phyloP scores from a whole-genome alignment of 2,888 invertebrate genomes.

The Dynastes grantii region DNA sequence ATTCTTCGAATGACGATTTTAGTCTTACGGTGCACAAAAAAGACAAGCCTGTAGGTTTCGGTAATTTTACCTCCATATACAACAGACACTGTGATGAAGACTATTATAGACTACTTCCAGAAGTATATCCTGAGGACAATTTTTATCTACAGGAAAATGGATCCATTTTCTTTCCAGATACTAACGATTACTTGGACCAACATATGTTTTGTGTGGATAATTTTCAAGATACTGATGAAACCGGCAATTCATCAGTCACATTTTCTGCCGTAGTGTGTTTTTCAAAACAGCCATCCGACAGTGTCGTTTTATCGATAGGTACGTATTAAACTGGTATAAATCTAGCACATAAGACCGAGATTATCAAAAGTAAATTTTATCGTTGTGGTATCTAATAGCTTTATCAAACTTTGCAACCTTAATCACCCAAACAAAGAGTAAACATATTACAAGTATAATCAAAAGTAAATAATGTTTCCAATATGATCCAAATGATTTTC shows the following conservation, averaged over 20 bases:
- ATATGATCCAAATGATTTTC: no score
- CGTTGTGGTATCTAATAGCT: conserved; percentile 11
- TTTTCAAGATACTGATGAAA: conserved; percentile 41
- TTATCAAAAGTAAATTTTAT: conserved; percentile 2
- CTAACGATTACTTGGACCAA: conserved; percentile 12
- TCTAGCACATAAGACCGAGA: background rate
- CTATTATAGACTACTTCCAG: conserved; percentile 43
- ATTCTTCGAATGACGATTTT: background rate
- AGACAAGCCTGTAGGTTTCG: background rate
- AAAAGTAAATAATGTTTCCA: no score
- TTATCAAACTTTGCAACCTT: conserved; percentile 16
- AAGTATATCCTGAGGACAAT: conserved; percentile 37
- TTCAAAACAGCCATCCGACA: background rate
- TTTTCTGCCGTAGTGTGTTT: conserved; percentile 36
- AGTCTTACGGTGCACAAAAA: background rate
- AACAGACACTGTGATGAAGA: conserved; percentile 21
- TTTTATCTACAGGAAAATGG: conserved; percentile 55
- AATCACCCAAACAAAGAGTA: background rate
- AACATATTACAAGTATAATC: background rate
- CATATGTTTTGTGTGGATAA: conserved; percentile 54
- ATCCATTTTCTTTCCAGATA: conserved; percentile 45
- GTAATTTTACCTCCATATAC: conserved; percentile 50
- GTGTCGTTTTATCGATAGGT: conserved; percentile 18
- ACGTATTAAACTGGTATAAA: conserved; percentile 5
- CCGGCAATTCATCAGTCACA: background rate